Base-by-base conservation (phyloP, 2,888 invertebrate species). In the Antitype chi region DNA sequence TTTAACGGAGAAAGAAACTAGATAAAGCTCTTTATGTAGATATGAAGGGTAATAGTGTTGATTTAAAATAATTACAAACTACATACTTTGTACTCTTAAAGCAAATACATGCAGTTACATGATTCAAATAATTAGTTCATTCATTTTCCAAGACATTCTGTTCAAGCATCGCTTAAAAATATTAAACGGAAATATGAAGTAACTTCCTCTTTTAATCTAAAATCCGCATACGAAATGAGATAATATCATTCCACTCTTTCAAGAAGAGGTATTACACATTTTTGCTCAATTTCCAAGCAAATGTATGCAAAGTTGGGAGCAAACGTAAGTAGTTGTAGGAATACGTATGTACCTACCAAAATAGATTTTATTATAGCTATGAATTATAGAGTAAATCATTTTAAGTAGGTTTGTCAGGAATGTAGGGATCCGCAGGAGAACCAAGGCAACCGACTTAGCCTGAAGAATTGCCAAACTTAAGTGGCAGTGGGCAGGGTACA, bases 271-370 rank as follows among this genome's bases (percentile, higher is more conserved):
- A 82, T 85, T 82, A 75, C 62, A 73, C 63, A 80, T 84, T 76
- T 80, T 81, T 85, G 20, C 72, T 81, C 81, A 81, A 81, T 85
- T 76, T 85, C 55, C 38, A 81, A 76, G 81, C 53, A 85, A 85
- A 85, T 80, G 55, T 84, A 85, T 82, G 72, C 69, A 81, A 75
- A 75, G 69, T 72, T 62, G 38, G 15, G 47, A 53, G 52, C 60
- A 32, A 72, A 67, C n/a, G 66, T 28, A 53, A 71, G 69, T 75
- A 63, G 63, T 59, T 72, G 59, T 70, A 59, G 25, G 66, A 75
- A 67, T 85, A 72, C 59, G 53, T 72, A 43, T 20, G 64, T 60
- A 47, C 28, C 8, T 60, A 47, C 32, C 8, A 59, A 82, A 25
- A 74, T 47, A 62, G 60, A 63, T 79, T 72, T 71, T 62, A 80